A percentile compares a stretch with the other conserved stretches of the same genome.
phyloP scores from a whole-genome alignment of 2,888 invertebrate genomes.

The Lithodes maja region DNA sequence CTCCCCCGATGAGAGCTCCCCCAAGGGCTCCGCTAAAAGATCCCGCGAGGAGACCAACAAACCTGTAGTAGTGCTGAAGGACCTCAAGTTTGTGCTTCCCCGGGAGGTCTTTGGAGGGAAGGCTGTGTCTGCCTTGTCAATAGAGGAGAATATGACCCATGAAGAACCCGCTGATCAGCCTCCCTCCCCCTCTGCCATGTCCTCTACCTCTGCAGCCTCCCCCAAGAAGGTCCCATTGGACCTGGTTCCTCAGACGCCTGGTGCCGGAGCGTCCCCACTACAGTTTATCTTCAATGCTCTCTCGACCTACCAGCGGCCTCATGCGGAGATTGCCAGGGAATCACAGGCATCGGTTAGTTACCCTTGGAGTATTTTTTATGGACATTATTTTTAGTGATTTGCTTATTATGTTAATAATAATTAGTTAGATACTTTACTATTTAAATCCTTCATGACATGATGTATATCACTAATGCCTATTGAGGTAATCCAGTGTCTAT shows the following conservation, averaged over 20 bases:
- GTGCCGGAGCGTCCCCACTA: slow-evolving; percentile 26
- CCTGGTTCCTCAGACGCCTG: background rate
- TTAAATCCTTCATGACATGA: too few species aligned
- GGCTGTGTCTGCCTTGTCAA: slow-evolving; percentile 35
- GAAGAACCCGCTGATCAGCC: background rate
- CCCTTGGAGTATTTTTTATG: too few species aligned
- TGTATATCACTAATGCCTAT: too few species aligned
- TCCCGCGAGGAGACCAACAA: background rate
- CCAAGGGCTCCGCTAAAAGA: too few species aligned
- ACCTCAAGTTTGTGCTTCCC: slow-evolving; percentile 38
- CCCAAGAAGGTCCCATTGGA: background rate
- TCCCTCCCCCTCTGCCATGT: background rate
- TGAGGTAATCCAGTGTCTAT: too few species aligned
- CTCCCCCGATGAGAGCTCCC: too few species aligned
- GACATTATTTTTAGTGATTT: too few species aligned
- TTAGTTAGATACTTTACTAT: too few species aligned
- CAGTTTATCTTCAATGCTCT: slow-evolving; percentile 42
- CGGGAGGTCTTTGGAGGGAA: slow-evolving; percentile 52
- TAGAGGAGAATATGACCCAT: slow-evolving; percentile 27
- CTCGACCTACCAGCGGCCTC: slow-evolving; percentile 6
- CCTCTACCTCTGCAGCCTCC: too few species aligned
- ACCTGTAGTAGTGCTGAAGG: slow-evolving; percentile 34
- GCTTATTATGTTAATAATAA: too few species aligned
- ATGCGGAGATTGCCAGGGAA: background rate
- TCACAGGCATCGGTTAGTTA: background rate